Evolutionary conservation across 2,797 vertebrate species (phyloP), one percentile per base, ranked within the genome.

Genomic region (Notolepis coatsorum): DNA sequence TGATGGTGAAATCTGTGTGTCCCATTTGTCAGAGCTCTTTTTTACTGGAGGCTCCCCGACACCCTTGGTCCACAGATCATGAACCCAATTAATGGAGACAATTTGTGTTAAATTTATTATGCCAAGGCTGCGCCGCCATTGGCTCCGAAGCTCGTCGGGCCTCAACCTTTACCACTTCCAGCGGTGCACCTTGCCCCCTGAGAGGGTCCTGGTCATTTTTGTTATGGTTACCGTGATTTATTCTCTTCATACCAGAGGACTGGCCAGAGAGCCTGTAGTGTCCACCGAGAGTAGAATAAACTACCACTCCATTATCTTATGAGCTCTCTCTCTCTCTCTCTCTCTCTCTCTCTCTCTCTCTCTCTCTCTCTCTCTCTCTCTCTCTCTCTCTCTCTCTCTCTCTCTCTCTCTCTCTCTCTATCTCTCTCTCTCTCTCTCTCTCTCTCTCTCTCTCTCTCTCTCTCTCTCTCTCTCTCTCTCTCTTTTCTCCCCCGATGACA

Each of bases 21-120:
- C 73, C 77, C 85, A 84, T 91, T 89, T 79, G 84, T 89, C 84
- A 88, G 78, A 31, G n/a, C n/a, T n/a, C 50, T 71, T 63, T 84
- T 89, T 90, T 84, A 88, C 87, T 85, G 81, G 84, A 73, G 70
- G 75, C 84, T 79, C 60, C n/a, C 64, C 69, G 82, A 89, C 85
- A 76, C 86, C 70, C 68, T 45, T n/a, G 76, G 84, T 86, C 89
- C 82, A 77, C 79, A 86, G 91, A 89, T 90, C 90, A 80, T 30
- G 90, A 90, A 91, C 90, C 88, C 90, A 92, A 91, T 92, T 91
- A 92, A 91, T 90, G 75, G 68, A 58, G 73, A 88, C 78, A 84
- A 91, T 92, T 91, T 91, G 84, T 81, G 84, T 80, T 75, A 84
- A 89, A 88, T 91, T 90, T 90, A 91, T 87, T 73, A 79, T 62